These are phyloP conservation scores for Gallinago media DNA, from an alignment of 2,113 vertebrate genomes.

Conservation along the genomic window DNA sequence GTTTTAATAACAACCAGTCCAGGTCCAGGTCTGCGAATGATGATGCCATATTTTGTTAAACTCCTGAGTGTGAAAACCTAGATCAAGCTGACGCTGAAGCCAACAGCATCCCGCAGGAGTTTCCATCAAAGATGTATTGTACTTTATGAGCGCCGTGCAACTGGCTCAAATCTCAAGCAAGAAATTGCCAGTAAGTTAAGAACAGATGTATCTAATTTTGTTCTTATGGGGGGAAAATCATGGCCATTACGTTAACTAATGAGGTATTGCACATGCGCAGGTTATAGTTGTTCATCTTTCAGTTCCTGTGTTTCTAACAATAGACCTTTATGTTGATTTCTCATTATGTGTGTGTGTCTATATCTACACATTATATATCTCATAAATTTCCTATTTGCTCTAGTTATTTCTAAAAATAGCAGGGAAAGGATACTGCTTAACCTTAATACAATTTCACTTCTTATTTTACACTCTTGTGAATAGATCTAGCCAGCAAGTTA, in stretches of 20 bases:
- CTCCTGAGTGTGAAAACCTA: constrained; percentile 8
- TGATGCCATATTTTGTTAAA: constrained; percentile 45
- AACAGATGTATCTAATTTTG: constrained; percentile 61
- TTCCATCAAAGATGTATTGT: constrained; percentile 53
- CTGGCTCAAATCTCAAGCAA: constrained; percentile 43
- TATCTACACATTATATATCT: background rate
- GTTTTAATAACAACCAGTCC: background rate
- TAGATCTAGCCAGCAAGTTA: background rate
- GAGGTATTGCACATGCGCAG: background rate
- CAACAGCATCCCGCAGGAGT: constrained; percentile 44
- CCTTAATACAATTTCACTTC: background rate
- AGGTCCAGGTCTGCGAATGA: background rate
- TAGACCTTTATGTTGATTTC: background rate
- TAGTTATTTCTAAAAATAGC: background rate
- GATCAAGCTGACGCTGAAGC: background rate
- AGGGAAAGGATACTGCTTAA: background rate
- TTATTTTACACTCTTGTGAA: background rate
- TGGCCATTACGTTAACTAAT: constrained; percentile 10
- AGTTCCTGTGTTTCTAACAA: background rate
- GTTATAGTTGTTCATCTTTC: background rate
- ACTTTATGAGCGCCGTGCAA: constrained; percentile 24
- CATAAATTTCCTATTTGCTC: background rate
- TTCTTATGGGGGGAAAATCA: constrained; percentile 9
- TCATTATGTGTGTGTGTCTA: background rate
- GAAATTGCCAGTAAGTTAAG: constrained; percentile 55